Conservation (phyloP, 1,140 invertebrate species). For the Xylocopa sonorina region DNA sequence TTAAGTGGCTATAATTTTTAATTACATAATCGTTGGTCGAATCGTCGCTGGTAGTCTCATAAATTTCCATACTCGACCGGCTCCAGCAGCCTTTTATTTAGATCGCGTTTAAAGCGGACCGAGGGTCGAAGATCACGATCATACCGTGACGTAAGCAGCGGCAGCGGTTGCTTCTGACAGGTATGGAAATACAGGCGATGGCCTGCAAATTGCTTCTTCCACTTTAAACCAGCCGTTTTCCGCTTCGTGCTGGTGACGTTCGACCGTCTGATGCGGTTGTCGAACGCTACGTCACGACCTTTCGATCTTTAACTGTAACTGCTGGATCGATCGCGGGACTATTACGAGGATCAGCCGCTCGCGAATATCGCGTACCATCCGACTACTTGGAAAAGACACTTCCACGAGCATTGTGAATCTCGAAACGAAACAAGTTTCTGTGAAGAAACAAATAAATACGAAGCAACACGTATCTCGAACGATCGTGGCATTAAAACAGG, state of each 20-base stretch:
- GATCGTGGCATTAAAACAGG: neutral
- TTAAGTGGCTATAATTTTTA: conserved; percentile 35
- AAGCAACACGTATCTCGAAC: neutral
- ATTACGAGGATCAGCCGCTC: too few species aligned
- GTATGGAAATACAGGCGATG: conserved; percentile 63
- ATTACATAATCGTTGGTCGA: conserved; percentile 12
- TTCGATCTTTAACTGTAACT: conserved; percentile 13
- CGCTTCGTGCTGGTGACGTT: conserved; percentile 24
- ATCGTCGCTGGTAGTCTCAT: neutral
- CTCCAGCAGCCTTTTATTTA: neutral
- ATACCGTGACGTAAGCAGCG: conserved; percentile 46
- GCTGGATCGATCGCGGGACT: too few species aligned
- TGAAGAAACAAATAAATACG: neutral
- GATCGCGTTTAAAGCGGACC: conserved; percentile 26
- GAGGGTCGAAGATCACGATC: conserved; percentile 54
- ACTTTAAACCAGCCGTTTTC: conserved; percentile 59
- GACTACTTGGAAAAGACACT: too few species aligned
- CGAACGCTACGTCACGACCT: conserved; percentile 6
- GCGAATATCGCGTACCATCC: too few species aligned
- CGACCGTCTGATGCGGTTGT: conserved; percentile 24
- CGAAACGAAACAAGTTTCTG: too few species aligned
- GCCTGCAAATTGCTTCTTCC: conserved; percentile 65
- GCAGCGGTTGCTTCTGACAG: conserved; percentile 52
- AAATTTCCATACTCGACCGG: conserved; percentile 8
- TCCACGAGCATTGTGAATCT: too few species aligned